Conservation (phyloP, 2,888 invertebrate genomes). For the Heliconius charithonia region DNA sequence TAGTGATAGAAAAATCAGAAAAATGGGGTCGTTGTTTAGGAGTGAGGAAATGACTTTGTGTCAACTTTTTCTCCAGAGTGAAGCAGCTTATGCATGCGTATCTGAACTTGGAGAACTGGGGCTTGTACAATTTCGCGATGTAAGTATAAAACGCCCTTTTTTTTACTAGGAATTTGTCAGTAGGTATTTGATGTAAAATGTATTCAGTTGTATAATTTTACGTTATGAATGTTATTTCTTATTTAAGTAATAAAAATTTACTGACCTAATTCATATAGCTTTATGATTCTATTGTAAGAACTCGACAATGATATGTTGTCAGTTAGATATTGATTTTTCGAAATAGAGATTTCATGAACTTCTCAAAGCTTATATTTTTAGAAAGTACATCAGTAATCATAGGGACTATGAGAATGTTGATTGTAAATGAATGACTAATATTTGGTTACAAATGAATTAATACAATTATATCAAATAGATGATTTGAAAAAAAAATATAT, state of each 20-base stretch:
- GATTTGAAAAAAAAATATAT: too few species aligned
- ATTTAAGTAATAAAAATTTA: conserved; percentile 9
- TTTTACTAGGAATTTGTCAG: conserved; percentile 23
- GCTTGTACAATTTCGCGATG: conserved; percentile 97
- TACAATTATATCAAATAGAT: neutral
- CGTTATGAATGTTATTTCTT: conserved; percentile 1
- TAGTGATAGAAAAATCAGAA: conserved; percentile 68
- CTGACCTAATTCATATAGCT: conserved; percentile 29
- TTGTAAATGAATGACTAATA: neutral
- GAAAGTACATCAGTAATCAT: conserved; percentile 3
- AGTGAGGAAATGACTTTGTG: conserved; percentile 99
- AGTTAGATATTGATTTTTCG: conserved; percentile 8
- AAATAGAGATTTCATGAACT: neutral
- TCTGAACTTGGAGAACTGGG: conserved; percentile 99
- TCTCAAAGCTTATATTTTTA: neutral
- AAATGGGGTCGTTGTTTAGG: conserved; percentile 96
- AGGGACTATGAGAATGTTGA: neutral
- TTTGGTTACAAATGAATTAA: neutral
- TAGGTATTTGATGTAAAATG: neutral
- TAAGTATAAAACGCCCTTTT: conserved; percentile 80
- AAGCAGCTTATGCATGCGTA: conserved; percentile 99
- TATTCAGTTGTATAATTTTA: neutral
- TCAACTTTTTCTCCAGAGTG: conserved; percentile 98
- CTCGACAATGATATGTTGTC: conserved; percentile 17
- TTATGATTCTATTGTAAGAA: neutral